A percentile compares a stretch with the other conserved stretches of the same genome.
These are phyloP conservation scores for Casuarius casuarius DNA, from an alignment of 2,113 vertebrate genomes.

Conservation along the genomic window DNA sequence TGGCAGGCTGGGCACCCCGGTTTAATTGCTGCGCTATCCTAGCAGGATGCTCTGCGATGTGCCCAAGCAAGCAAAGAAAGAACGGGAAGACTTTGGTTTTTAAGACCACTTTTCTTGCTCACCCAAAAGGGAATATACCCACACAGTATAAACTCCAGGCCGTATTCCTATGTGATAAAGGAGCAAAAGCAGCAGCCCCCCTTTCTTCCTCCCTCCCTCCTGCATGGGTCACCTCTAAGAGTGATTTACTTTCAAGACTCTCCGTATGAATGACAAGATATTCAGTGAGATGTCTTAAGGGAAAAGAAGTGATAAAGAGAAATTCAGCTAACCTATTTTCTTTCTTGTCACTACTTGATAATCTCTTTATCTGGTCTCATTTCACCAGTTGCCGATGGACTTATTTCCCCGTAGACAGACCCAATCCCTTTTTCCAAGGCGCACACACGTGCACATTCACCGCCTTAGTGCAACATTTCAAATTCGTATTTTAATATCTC, in stretches of 20 bases:
- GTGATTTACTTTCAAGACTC: background rate
- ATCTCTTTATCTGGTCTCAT: constrained; percentile 54
- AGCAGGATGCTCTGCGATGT: rapidly evolving
- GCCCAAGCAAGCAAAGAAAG: background rate
- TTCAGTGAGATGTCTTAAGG: background rate
- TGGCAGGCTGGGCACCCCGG: rapidly evolving
- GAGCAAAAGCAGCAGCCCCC: background rate
- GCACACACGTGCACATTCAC: rapidly evolving
- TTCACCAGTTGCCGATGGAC: constrained; percentile 58
- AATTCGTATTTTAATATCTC: background rate
- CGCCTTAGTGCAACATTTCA: background rate
- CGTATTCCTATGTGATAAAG: rapidly evolving
- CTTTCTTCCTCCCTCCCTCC: background rate
- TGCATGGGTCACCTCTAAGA: constrained; percentile 1
- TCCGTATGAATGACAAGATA: background rate
- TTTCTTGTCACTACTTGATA: constrained; percentile 24
- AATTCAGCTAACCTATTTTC: constrained; percentile 34
- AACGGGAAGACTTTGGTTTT: background rate
- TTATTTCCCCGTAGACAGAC: constrained; percentile 17
- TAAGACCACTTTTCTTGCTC: background rate
- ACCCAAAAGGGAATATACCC: background rate
- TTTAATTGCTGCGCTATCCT: background rate
- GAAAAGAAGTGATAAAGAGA: constrained; percentile 34
- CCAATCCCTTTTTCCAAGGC: background rate
- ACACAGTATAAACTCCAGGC: background rate